phyloP scores from a whole-genome alignment of 2,113 vertebrate species.

The Myiozetetes cayanensis region DNA sequence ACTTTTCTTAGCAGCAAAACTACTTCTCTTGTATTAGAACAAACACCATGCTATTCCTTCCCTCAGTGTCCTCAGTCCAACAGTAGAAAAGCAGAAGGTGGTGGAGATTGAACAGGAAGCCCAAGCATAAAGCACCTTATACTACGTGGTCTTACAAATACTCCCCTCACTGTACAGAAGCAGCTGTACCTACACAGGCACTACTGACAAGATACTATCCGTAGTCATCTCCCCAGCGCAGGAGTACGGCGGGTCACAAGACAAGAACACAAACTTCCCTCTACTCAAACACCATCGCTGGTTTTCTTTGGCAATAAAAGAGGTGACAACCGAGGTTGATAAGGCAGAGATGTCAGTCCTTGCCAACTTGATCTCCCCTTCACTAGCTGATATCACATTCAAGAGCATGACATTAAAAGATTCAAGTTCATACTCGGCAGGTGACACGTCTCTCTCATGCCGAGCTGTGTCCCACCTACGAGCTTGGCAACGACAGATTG shows the following conservation, averaged over 20 bases:
- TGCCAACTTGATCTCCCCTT: neutral
- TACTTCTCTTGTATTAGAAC: neutral
- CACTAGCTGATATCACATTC: neutral
- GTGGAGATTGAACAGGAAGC: neutral
- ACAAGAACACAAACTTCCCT: neutral
- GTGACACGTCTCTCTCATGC: fast-evolving
- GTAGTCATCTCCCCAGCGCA: fast-evolving
- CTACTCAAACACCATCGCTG: fast-evolving
- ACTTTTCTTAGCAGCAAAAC: neutral
- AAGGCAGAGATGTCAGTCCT: neutral
- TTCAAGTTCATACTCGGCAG: neutral
- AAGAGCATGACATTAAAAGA: neutral
- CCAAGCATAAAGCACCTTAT: neutral
- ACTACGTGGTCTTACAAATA: neutral
- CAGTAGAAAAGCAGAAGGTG: neutral
- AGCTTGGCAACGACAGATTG: neutral
- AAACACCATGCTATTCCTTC: neutral
- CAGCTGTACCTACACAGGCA: neutral
- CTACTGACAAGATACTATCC: neutral
- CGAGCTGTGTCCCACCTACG: neutral
- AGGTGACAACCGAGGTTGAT: neutral
- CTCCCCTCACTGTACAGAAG: neutral
- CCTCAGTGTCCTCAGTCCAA: neutral
- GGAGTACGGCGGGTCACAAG: neutral
- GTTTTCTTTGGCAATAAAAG: neutral